These are phyloP conservation scores for Oostethus manadensis DNA, from an alignment of 2,113 vertebrate genomes.

Conservation along the genomic window DNA sequence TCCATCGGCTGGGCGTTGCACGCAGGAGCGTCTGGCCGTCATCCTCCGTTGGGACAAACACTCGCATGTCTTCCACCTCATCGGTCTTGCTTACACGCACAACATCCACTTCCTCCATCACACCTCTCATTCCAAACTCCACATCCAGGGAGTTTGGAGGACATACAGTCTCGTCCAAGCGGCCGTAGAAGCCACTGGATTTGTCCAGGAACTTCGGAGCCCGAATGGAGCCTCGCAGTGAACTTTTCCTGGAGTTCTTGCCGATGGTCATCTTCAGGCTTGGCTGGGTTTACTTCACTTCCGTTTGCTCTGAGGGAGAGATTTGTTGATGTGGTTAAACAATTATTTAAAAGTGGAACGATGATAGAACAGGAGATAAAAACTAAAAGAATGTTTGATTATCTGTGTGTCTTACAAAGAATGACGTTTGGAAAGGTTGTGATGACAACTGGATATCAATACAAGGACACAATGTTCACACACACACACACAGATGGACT, in stretches of 20 bases:
- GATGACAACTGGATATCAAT: too few species aligned
- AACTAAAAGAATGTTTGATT: too few species aligned
- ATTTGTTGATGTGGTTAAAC: slow-evolving; percentile 18
- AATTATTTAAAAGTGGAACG: too few species aligned
- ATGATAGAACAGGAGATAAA: too few species aligned
- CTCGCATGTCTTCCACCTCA: slow-evolving; percentile 41
- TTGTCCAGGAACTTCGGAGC: slow-evolving; percentile 71
- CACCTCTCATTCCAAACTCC: not conserved
- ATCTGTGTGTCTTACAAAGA: too few species aligned
- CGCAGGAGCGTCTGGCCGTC: slow-evolving; percentile 62
- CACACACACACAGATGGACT: too few species aligned
- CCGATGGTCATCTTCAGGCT: slow-evolving; percentile 67
- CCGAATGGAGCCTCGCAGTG: slow-evolving; percentile 52
- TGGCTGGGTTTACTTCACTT: not conserved
- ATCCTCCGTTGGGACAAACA: slow-evolving; percentile 48
- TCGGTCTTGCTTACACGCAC: not conserved
- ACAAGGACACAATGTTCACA: too few species aligned
- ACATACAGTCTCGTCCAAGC: slow-evolving; percentile 62
- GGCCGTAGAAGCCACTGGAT: slow-evolving; percentile 68
- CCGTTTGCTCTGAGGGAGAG: not conserved
- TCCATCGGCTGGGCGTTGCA: slow-evolving; percentile 56
- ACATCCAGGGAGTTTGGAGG: not conserved
- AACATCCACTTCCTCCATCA: slow-evolving; percentile 1
- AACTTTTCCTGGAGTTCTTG: slow-evolving; percentile 63
- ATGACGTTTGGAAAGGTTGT: too few species aligned